phyloP scores from a whole-genome alignment of 2,797 vertebrate species.

The Oceanodroma leucorhoa region DNA sequence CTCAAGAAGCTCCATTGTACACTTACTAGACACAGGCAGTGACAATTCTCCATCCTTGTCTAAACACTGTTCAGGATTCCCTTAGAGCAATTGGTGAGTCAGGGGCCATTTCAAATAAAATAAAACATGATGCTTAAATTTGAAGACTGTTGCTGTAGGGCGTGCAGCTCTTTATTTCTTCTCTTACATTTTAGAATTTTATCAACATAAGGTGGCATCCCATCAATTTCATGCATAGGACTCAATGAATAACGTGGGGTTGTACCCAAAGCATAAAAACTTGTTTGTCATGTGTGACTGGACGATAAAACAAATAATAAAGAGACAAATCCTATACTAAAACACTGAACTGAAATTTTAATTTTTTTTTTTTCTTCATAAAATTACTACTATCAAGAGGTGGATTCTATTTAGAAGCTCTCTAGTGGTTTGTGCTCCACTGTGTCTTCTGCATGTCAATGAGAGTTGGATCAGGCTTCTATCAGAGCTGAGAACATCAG shows the following conservation, averaged over 20 bases:
- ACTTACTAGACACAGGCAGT: accelerated
- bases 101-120: neutral
- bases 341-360: neutral
- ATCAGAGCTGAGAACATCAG: neutral
- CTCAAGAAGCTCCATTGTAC: neutral
- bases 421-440: neutral
- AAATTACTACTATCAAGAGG: neutral
- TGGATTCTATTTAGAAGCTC: neutral
- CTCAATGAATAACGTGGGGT: neutral
- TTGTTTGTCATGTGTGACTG: neutral
- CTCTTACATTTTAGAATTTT: neutral
- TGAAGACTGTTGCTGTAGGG: neutral
- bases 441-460: neutral
- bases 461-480: neutral
- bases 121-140: neutral
- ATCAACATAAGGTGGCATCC: neutral
- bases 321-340: neutral
- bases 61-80: neutral
- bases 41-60: neutral
- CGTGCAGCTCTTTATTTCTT: neutral
- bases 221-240: neutral
- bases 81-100: neutral
- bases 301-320: neutral
- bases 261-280: neutral
- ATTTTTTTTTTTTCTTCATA: neutral